Conservation (phyloP, 53 echinoderm and acorn worm genomes). For the Pentamera pediparva region DNA sequence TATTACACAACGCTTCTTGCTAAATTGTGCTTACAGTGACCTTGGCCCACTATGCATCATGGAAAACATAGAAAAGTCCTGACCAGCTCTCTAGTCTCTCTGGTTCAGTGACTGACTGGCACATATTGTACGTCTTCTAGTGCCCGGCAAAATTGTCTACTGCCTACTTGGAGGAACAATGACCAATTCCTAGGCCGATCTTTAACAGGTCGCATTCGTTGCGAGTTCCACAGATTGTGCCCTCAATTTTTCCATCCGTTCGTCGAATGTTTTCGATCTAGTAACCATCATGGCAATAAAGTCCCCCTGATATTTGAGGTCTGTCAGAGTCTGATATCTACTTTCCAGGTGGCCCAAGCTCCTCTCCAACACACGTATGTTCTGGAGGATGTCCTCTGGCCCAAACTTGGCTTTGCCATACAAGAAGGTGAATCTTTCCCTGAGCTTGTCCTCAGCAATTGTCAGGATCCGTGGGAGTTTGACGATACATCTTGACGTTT, state of each 20-base stretch:
- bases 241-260: conserved; percentile 1
- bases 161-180: neutral
- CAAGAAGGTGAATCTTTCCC: conserved; percentile 35
- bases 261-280: neutral
- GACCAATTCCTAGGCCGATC: neutral
- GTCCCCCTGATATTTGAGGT: conserved; percentile 18
- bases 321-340: conserved; percentile 20
- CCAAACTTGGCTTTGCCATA: conserved; percentile 18
- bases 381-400: neutral
- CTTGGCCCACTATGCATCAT: too few species aligned
- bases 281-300: neutral
- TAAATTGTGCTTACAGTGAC: too few species aligned
- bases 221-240: neutral
- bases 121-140: too few species aligned
- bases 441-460: conserved; percentile 32
- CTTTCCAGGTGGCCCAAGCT: conserved; percentile 30
- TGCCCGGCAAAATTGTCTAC: too few species aligned
- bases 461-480: conserved; percentile 41
- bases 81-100: too few species aligned
- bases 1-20: too few species aligned
- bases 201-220: neutral
- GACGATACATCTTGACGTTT: conserved; percentile 16
- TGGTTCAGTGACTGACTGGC: too few species aligned
- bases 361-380: conserved; percentile 26
- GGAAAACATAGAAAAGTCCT: too few species aligned